phyloP scores from a whole-genome alignment of 2,113 vertebrate genomes.

The Eptesicus fuscus region DNA sequence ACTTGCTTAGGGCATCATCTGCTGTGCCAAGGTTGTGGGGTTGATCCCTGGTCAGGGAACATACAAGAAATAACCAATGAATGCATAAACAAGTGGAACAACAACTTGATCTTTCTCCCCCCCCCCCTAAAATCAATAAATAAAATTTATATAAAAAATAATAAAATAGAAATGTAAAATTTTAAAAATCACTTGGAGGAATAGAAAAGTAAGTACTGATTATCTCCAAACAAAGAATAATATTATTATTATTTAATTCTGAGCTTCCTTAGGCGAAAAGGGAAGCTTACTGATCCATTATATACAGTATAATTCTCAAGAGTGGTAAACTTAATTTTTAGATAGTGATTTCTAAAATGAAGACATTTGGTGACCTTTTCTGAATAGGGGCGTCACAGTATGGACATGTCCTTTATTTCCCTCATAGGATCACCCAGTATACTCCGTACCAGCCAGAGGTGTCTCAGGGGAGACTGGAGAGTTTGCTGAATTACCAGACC shows the following conservation, averaged over 20 bases:
- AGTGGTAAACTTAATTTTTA: neutral
- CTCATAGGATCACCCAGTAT: slow-evolving; percentile 95
- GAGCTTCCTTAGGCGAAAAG: neutral
- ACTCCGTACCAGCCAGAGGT: slow-evolving; percentile 99
- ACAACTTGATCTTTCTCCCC: neutral
- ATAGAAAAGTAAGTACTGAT: neutral
- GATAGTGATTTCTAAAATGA: neutral
- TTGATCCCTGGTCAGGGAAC: neutral
- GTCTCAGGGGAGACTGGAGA: slow-evolving; percentile 95
- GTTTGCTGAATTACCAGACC: slow-evolving; percentile 96
- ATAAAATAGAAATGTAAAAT: neutral
- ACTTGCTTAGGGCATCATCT: neutral
- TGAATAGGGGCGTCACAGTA: neutral
- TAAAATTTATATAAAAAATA: neutral
- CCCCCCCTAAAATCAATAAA: neutral
- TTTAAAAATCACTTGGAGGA: neutral
- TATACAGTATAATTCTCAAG: neutral
- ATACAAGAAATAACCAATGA: neutral
- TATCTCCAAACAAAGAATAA: neutral
- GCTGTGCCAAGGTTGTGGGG: neutral
- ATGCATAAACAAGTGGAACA: neutral
- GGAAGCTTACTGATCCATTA: neutral
- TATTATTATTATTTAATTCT: neutral
- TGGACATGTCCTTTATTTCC: slow-evolving; percentile 4
- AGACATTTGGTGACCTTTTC: neutral